These are phyloP conservation scores for Apodemia zela DNA, from an alignment of 2,888 invertebrate genomes.

Conservation along the genomic window DNA sequence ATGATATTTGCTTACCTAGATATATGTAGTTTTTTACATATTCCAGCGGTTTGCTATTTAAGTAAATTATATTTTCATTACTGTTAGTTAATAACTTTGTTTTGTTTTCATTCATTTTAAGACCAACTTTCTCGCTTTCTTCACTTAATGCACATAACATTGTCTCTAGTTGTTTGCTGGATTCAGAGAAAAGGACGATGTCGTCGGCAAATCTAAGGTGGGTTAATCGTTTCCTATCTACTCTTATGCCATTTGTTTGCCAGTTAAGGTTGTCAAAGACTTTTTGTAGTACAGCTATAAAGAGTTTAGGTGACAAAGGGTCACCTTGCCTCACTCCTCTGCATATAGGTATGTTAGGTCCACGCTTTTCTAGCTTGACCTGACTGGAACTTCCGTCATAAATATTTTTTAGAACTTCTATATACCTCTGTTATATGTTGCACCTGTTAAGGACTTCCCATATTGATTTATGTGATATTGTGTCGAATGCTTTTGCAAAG, in stretches of 20 bases:
- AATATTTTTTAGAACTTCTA: conserved; percentile 16
- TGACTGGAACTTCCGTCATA: neutral
- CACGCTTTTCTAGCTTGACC: neutral
- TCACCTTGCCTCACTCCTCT: neutral
- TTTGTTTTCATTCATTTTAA: neutral
- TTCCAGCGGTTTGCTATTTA: too few relatives aligned
- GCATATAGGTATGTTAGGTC: neutral
- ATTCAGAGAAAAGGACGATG: neutral
- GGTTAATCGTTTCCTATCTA: neutral
- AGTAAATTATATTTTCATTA: too few relatives aligned
- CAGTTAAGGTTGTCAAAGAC: neutral
- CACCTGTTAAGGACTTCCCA: conserved; percentile 24
- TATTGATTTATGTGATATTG: conserved; percentile 20
- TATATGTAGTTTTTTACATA: too few relatives aligned
- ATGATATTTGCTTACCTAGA: too few relatives aligned
- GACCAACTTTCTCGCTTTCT: neutral
- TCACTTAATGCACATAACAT: neutral
- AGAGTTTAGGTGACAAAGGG: neutral
- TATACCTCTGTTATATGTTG: conserved; percentile 17
- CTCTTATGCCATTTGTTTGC: neutral
- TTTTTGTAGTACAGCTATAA: neutral
- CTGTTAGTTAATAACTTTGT: conserved; percentile 41
- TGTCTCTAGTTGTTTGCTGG: neutral
- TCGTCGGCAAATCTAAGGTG: neutral
- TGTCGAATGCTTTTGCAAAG: conserved; percentile 18